Evolutionary conservation across 2,888 invertebrate species (phyloP).

Genomic region (Iselma pallidipennis): DNA sequence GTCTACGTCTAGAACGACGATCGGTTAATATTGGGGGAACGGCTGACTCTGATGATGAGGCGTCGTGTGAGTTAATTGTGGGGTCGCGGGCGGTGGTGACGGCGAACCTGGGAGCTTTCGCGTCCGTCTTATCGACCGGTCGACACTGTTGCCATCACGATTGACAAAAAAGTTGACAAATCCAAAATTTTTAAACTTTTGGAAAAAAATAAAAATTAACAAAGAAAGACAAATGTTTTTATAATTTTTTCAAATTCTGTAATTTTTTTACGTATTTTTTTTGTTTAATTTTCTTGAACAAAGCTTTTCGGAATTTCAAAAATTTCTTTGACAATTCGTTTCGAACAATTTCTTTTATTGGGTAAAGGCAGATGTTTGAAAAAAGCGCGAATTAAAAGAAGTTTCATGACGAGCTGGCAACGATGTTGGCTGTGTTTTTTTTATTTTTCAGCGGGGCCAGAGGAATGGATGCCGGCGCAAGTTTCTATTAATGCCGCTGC

Average conservation of each 20-base stretch:
- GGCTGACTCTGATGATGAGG: slow-evolving; percentile 5
- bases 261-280: not conserved
- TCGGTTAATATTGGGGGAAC: not conserved
- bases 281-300: no score
- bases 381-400: not conserved
- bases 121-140: slow-evolving; percentile 55
- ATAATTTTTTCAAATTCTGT: not conserved
- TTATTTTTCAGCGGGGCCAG: slow-evolving; percentile 45
- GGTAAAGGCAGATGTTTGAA: not conserved
- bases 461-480: slow-evolving; percentile 29
- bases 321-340: no score
- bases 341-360: no score
- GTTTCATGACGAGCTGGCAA: not conserved
- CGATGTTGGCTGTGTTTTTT: not conserved
- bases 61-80: slow-evolving; percentile 19
- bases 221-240: no score
- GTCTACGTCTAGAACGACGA: no score
- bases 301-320: no score
- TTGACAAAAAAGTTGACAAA: not conserved
- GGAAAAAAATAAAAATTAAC: no score
- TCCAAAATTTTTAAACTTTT: no score
- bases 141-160: not conserved
- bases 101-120: slow-evolving; percentile 39
- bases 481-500: slow-evolving; percentile 48
- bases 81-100: slow-evolving; percentile 16